phyloP scores from a whole-genome alignment of 2,113 vertebrate genomes.

The Bungarus multicinctus region DNA sequence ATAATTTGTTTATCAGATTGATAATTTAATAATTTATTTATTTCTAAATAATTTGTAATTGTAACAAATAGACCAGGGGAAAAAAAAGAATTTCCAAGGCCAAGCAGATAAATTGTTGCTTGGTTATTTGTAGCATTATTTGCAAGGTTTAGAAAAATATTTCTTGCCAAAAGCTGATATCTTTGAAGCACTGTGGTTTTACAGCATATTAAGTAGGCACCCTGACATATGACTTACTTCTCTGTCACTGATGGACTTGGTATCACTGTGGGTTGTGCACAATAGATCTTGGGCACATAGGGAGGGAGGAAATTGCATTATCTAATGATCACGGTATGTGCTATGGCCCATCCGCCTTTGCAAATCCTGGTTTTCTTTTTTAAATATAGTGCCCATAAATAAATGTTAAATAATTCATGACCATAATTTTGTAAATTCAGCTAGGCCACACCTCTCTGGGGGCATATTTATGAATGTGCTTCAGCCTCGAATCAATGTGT shows the following conservation, averaged over 20 bases:
- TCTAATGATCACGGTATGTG: slow-evolving; percentile 64
- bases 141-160: slow-evolving; percentile 32
- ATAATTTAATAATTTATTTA: background rate
- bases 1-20: accelerated
- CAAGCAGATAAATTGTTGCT: background rate
- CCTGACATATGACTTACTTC: slow-evolving; percentile 56
- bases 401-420: slow-evolving; percentile 95
- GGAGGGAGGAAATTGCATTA: slow-evolving; percentile 66
- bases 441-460: slow-evolving; percentile 82
- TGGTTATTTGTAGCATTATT: slow-evolving; percentile 16
- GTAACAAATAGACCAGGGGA: background rate
- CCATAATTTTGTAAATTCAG: slow-evolving; percentile 83
- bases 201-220: slow-evolving; percentile 30
- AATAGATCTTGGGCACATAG: slow-evolving; percentile 40
- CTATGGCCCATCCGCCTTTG: slow-evolving; percentile 68
- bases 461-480: slow-evolving; percentile 84
- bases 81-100: background rate
- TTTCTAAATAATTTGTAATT: accelerated
- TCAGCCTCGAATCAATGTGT: slow-evolving; percentile 82
- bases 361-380: slow-evolving; percentile 60
- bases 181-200: slow-evolving; percentile 34
- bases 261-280: slow-evolving; percentile 50
- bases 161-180: slow-evolving; percentile 38
- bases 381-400: slow-evolving; percentile 84
- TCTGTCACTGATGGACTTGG: slow-evolving; percentile 54